phyloP scores from a whole-genome alignment of 2,888 invertebrate species.

The Pheosia tremula region DNA sequence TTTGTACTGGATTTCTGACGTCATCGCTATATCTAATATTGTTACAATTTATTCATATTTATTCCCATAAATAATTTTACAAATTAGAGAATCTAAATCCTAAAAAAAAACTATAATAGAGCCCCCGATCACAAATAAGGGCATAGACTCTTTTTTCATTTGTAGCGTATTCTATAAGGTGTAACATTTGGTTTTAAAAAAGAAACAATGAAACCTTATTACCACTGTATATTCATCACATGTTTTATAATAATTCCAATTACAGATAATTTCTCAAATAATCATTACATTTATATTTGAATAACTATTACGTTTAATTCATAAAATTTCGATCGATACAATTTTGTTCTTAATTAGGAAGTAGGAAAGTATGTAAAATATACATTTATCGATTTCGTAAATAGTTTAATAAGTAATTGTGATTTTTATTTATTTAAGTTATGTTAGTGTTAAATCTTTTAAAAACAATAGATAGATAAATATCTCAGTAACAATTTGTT shows the following conservation, averaged over 20 bases:
- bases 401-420: background rate
- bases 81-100: too few species aligned
- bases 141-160: too few species aligned
- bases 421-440: too few species aligned
- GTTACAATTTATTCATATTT: background rate
- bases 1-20: background rate
- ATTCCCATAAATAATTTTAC: too few species aligned
- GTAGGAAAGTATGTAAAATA: background rate
- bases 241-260: conserved; percentile 47
- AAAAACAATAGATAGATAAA: too few species aligned
- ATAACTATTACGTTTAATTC: conserved; percentile 25
- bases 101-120: too few species aligned
- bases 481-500: too few species aligned
- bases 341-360: background rate
- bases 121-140: too few species aligned
- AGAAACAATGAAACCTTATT: conserved; percentile 10
- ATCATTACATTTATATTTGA: conserved; percentile 42
- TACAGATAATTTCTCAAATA: conserved; percentile 46
- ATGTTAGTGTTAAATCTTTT: too few species aligned
- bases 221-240: conserved; percentile 47
- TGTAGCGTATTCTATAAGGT: background rate
- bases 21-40: background rate
- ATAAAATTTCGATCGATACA: background rate
- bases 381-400: background rate
- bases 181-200: conserved; percentile 10